Conservation (phyloP, 2,797 vertebrate species). For the Notamacropus eugenii region DNA sequence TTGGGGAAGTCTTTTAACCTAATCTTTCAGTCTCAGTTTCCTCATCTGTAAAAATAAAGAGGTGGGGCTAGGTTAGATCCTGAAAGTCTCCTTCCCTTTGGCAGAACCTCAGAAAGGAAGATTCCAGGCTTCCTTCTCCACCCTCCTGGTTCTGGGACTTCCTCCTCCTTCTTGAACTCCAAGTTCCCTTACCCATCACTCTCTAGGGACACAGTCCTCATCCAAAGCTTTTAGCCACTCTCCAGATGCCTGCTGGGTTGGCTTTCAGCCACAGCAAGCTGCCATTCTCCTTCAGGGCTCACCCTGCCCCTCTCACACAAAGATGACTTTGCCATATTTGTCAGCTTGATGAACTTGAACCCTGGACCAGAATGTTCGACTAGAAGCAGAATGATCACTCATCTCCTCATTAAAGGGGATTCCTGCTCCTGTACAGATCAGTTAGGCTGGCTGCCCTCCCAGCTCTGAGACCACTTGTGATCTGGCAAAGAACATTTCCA, state of each 20-base stretch:
- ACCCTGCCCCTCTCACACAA: background rate
- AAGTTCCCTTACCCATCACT: background rate
- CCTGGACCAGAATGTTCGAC: background rate
- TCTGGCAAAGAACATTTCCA: background rate
- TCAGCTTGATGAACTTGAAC: background rate
- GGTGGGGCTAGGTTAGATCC: background rate
- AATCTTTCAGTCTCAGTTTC: background rate
- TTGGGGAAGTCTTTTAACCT: background rate
- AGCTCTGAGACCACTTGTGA: background rate
- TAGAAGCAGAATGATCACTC: background rate
- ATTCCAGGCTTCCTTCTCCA: background rate
- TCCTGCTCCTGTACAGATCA: background rate
- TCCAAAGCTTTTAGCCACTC: background rate
- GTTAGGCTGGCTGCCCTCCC: background rate
- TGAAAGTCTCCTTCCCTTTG: background rate
- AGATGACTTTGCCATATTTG: background rate
- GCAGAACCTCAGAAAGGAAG: background rate
- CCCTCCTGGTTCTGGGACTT: background rate
- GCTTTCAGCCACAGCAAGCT: background rate
- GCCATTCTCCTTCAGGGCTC: background rate
- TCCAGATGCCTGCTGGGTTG: background rate
- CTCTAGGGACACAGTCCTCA: background rate
- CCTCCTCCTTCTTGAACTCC: background rate
- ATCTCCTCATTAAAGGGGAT: background rate
- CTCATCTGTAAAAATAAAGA: background rate